These are phyloP conservation scores for Epirrita christyi DNA, from an alignment of 2,888 invertebrate genomes.

Conservation along the genomic window DNA sequence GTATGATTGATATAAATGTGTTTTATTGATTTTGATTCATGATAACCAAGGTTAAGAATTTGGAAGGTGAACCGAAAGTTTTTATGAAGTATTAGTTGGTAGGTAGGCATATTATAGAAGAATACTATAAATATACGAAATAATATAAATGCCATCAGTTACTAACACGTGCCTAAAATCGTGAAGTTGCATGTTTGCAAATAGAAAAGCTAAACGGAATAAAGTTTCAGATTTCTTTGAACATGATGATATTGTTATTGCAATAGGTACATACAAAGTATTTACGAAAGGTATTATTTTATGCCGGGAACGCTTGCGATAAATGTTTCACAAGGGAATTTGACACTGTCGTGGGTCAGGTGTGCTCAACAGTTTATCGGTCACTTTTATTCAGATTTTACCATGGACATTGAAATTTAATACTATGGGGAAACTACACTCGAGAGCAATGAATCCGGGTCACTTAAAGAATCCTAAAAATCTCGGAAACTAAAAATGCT, in stretches of 20 bases:
- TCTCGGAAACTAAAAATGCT: too few relatives aligned
- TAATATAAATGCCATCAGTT: too few relatives aligned
- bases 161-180: constrained; percentile 3
- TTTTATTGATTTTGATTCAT: constrained; percentile 56
- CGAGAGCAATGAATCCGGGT: too few relatives aligned
- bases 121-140: too few relatives aligned
- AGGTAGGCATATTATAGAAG: too few relatives aligned
- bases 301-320: constrained; percentile 65
- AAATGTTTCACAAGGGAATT: constrained; percentile 75
- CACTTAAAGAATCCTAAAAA: too few relatives aligned
- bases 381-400: too few relatives aligned
- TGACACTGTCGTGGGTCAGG: constrained; percentile 60
- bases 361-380: constrained; percentile 40
- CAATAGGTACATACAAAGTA: constrained; percentile 41
- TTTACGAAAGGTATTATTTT: constrained; percentile 59
- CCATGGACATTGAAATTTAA: too few relatives aligned
- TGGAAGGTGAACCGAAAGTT: too few relatives aligned
- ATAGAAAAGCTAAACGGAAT: constrained; percentile 36
- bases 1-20: constrained; percentile 79
- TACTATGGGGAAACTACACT: too few relatives aligned
- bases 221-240: constrained; percentile 62
- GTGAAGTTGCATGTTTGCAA: constrained; percentile 40
- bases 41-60: too few relatives aligned
- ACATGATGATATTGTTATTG: constrained; percentile 40
- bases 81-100: too few relatives aligned